phyloP scores from a whole-genome alignment of 2,797 vertebrate species.

The Agapornis canus region DNA sequence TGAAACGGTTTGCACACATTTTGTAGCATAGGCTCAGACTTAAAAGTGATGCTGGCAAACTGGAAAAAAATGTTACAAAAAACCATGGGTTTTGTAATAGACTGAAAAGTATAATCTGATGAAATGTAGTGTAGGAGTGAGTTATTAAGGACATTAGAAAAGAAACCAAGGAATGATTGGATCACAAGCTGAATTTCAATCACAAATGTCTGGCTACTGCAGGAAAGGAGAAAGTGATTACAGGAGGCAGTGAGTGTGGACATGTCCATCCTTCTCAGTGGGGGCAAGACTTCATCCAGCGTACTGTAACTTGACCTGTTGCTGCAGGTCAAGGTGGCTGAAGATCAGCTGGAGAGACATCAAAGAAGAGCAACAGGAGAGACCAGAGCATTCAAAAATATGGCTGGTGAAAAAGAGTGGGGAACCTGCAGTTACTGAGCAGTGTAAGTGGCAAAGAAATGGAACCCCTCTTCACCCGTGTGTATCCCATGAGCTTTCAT shows the following conservation, averaged over 20 bases:
- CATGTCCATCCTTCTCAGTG: accelerated
- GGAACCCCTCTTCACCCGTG: background rate
- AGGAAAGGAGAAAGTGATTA: background rate
- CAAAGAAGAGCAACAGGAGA: background rate
- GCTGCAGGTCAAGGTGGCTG: background rate
- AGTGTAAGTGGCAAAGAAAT: background rate
- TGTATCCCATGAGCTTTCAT: background rate
- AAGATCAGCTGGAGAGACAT: background rate
- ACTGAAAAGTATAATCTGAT: background rate
- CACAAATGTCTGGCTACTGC: background rate
- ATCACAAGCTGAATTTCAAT: background rate
- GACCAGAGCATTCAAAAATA: background rate
- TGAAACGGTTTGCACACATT: background rate
- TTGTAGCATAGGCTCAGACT: background rate
- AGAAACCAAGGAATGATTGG: background rate
- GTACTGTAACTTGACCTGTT: background rate
- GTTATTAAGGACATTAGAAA: background rate
- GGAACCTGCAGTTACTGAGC: background rate
- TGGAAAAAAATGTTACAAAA: background rate
- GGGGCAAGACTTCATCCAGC: background rate
- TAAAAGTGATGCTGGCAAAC: background rate
- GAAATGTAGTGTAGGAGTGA: background rate
- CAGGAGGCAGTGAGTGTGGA: accelerated
- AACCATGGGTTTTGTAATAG: background rate
- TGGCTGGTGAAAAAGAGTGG: background rate